Conservation (phyloP, 35 echinoderm and acorn worm genomes). For the Lytechinus pictus region DNA sequence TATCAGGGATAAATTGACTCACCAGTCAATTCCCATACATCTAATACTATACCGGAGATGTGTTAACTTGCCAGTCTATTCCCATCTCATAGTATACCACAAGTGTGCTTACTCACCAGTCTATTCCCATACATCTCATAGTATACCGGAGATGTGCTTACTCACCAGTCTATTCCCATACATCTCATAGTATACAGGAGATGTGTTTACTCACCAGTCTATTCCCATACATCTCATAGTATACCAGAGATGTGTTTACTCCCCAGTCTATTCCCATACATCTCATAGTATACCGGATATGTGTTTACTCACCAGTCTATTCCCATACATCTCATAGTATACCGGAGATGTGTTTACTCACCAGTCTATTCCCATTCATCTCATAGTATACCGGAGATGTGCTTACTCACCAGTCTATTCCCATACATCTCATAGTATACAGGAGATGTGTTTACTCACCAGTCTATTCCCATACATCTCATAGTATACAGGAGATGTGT, state of each 20-base stretch:
- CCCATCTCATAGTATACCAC: too few relatives aligned
- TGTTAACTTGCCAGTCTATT: too few relatives aligned
- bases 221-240: background rate
- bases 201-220: background rate
- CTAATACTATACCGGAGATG: too few relatives aligned
- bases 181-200: too few relatives aligned
- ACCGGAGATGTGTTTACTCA: background rate
- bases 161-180: too few relatives aligned
- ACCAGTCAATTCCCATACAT: too few relatives aligned
- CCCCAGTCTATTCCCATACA: conserved; percentile 79
- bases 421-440: too few relatives aligned
- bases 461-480: conserved; percentile 84
- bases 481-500: conserved; percentile 22
- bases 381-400: background rate
- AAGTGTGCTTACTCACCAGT: too few relatives aligned
- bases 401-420: background rate
- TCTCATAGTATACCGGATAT: conserved; percentile 82
- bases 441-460: conserved; percentile 56
- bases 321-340: too few relatives aligned
- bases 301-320: too few relatives aligned
- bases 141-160: too few relatives aligned
- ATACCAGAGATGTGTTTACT: background rate
- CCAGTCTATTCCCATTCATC: background rate
- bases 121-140: too few relatives aligned
- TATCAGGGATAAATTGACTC: background rate